Conservation (phyloP, 2,888 invertebrate species). For the Heliconius hortense region DNA sequence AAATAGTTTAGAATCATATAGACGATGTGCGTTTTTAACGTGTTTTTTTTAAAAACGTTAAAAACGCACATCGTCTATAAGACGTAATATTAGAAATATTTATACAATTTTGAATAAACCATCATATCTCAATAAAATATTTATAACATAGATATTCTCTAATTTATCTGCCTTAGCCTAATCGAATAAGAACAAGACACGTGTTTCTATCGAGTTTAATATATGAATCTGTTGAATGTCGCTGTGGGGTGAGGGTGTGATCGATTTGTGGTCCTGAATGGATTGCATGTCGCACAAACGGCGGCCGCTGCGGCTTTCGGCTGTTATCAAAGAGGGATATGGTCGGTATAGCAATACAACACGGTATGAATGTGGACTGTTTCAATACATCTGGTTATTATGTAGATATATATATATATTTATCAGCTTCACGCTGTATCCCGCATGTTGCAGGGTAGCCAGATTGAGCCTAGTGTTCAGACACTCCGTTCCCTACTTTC, state of each 20-base stretch:
- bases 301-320: constrained; percentile 37
- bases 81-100: no score
- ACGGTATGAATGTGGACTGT: neutral
- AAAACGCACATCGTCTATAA: no score
- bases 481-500: no score
- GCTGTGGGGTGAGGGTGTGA: constrained; percentile 50
- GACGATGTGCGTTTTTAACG: no score
- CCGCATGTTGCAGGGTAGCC: no score
- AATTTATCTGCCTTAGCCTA: neutral
- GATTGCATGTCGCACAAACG: constrained; percentile 35
- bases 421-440: no score
- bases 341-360: neutral
- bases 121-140: no score
- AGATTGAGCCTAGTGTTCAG: no score
- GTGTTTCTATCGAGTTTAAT: constrained; percentile 21
- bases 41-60: no score
- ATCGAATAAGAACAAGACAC: neutral
- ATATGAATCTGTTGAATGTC: constrained; percentile 39
- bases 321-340: constrained; percentile 28
- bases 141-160: neutral
- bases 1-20: no score
- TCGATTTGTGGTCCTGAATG: constrained; percentile 61
- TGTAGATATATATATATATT: neutral
- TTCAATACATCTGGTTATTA: neutral
- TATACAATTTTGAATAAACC: neutral